These are phyloP conservation scores for Galerucella nymphaeae DNA, from an alignment of 2,888 invertebrate species.

Conservation along the genomic window DNA sequence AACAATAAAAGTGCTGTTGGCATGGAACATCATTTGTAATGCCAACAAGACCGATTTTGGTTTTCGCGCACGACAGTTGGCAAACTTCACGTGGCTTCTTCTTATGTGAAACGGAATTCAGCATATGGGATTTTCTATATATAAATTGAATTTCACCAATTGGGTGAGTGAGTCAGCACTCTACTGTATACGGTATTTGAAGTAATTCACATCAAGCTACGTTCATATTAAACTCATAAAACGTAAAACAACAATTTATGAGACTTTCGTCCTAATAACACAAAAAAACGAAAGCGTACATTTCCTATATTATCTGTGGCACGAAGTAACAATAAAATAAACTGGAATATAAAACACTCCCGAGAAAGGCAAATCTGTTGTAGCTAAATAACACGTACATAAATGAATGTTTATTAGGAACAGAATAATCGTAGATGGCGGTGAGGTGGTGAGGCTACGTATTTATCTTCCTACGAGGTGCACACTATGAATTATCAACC, in stretches of 20 bases:
- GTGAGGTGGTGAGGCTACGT: slow-evolving; percentile 30
- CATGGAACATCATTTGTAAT: too few relatives aligned
- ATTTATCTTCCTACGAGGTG: slow-evolving; percentile 18
- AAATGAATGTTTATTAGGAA: slow-evolving; percentile 46
- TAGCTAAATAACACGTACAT: slow-evolving; percentile 43
- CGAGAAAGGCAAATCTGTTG: slow-evolving; percentile 38
- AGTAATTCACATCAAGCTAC: too few relatives aligned
- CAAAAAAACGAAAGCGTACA: not conserved
- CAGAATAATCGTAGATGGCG: slow-evolving; percentile 31
- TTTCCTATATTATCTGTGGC: slow-evolving; percentile 8
- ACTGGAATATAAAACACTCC: slow-evolving; percentile 12
- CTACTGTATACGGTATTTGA: too few relatives aligned
- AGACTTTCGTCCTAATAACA: not conserved
- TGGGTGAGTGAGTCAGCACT: too few relatives aligned
- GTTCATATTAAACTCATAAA: too few relatives aligned
- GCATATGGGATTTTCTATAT: too few relatives aligned
- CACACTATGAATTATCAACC: not conserved
- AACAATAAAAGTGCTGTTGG: too few relatives aligned
- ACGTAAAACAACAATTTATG: not conserved
- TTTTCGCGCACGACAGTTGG: too few relatives aligned
- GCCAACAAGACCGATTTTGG: too few relatives aligned
- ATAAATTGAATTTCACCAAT: too few relatives aligned
- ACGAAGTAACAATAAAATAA: slow-evolving; percentile 20
- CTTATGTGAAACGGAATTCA: too few relatives aligned
- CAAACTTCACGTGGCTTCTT: too few relatives aligned